Evolutionary conservation across 2,888 invertebrate species (phyloP).

Genomic region (Tryphoninae sp.): DNA sequence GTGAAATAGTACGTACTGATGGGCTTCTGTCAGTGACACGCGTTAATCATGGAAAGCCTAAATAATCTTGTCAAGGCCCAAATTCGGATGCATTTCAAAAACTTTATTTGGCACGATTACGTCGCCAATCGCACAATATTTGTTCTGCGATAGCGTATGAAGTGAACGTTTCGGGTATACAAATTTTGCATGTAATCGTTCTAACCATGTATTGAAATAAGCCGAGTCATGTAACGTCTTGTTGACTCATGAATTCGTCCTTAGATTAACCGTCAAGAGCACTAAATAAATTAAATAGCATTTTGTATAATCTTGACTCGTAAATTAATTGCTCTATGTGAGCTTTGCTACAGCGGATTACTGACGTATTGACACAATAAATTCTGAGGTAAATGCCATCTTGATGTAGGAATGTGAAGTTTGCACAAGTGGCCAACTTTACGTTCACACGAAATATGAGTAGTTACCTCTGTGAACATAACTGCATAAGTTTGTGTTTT

Average conservation of each 20-base stretch:
- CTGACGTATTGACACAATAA: constrained; percentile 15
- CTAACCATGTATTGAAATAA: neutral
- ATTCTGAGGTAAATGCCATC: constrained; percentile 1
- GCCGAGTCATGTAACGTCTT: neutral
- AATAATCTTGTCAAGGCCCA: neutral
- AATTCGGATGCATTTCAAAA: neutral
- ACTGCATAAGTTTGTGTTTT: too few relatives aligned
- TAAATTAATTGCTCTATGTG: neutral
- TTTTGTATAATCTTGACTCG: too few relatives aligned
- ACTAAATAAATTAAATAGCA: constrained; percentile 8
- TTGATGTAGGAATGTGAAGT: neutral
- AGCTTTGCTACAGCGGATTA: constrained; percentile 14
- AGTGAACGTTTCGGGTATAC: neutral
- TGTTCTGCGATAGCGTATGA: neutral
- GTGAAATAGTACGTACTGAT: neutral
- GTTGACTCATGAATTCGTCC: neutral
- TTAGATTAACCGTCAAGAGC: neutral
- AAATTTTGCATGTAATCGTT: neutral
- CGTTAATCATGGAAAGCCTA: neutral
- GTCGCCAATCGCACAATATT: neutral
- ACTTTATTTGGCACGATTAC: neutral
- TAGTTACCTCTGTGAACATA: too few relatives aligned
- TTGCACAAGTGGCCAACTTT: too few relatives aligned
- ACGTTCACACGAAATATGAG: too few relatives aligned
- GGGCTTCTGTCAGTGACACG: neutral